Evolutionary conservation across 2,888 invertebrate species (phyloP), one percentile per base, ranked within the genome.

Genomic region (Drosophila subquinaria): DNA sequence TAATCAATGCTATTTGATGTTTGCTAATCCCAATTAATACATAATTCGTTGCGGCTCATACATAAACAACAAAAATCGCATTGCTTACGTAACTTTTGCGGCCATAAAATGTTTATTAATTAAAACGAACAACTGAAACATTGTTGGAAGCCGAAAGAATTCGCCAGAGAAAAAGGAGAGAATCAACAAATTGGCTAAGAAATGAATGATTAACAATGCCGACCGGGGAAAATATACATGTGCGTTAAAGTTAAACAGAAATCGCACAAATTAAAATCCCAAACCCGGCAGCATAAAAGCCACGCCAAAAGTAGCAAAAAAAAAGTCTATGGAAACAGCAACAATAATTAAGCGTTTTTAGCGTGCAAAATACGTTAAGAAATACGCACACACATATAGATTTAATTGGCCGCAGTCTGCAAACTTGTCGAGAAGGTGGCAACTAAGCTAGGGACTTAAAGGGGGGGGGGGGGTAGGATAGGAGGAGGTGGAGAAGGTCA

Each of bases 401-500:
- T 60, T 80, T 66, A 80, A 76, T 76, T 80, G 76, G 45, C 63
- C 33, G 17, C 51, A 64, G 45, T 43, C 60, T 51, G 59, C 57
- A 48, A 59, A 62, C 45, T 52, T 42, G 50, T 30, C 30, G 40
- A 35, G 42, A 30, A 20, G 47, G 40, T 9, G 27, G n/a, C 2
- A 20, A 51, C 50, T 50, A 35, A 51, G 33, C 3, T 20, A 20
- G 33, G 17, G 33, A 45, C 5, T 20, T 8, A 35, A 8, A 15
- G n/a, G 23, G 23, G n/a, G n/a, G n/a, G n/a, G n/a, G n/a, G n/a
- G 38, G 15, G 13, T n/a, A 35, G 35, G 47, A n/a, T 9, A n/a
- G 17, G 11, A n/a, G 33, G 23, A 50, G 50, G 36, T 47, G 30
- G 65, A 62, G 81, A 85, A 88, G 82, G 88, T 86, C 86, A 68